Conservation (phyloP, 2,113 vertebrate species). For the Dromas ardeola region DNA sequence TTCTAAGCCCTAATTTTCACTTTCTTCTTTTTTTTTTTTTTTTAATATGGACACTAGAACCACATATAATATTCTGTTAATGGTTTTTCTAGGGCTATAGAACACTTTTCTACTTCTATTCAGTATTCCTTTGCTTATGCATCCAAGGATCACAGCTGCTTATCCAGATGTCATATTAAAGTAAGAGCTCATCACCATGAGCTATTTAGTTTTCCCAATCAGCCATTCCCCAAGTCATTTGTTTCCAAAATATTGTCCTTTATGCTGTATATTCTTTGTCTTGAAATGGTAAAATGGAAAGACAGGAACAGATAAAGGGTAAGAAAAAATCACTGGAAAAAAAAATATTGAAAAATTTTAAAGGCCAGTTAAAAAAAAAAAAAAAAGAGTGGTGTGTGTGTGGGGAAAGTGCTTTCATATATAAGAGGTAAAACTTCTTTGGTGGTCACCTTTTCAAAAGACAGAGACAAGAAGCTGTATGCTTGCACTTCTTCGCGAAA, state of each 20-base stretch:
- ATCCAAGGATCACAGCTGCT: neutral
- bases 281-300: neutral
- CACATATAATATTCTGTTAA: neutral
- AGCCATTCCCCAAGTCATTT: neutral
- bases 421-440: neutral
- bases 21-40: neutral
- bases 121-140: neutral
- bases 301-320: neutral
- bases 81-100: neutral
- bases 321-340: neutral
- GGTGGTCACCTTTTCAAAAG: neutral
- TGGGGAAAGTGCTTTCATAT: neutral
- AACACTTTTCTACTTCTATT: neutral
- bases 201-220: neutral
- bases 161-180: neutral
- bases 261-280: neutral
- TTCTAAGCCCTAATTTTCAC: neutral
- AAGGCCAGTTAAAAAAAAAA: neutral
- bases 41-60: neutral
- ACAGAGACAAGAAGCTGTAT: neutral
- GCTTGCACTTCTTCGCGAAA: neutral
- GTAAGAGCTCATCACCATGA: neutral
- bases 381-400: fast-evolving
- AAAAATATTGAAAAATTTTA: neutral
- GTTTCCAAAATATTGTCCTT: neutral